Conservation (phyloP, 2,797 vertebrate genomes). For the Peromyscus nudipes region DNA sequence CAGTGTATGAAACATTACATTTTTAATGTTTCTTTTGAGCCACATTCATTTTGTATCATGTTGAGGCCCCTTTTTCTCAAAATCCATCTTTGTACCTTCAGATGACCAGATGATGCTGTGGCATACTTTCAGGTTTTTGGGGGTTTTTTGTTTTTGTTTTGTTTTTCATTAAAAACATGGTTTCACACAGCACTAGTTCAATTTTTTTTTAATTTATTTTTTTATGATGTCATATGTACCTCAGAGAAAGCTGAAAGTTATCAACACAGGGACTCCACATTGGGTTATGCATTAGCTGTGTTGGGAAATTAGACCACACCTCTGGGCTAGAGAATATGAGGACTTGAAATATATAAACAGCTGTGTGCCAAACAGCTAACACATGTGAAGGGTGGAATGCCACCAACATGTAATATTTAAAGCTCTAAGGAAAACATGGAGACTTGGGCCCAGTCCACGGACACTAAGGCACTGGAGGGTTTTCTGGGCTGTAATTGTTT, state of each 20-base stretch:
- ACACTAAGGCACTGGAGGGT: background rate
- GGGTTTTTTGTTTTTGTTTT: conserved; percentile 27
- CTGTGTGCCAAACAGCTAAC: conserved; percentile 72
- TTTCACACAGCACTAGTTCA: conserved; percentile 85
- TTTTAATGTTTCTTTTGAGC: conserved; percentile 86
- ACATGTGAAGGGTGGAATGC: background rate
- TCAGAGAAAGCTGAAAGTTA: conserved; percentile 60
- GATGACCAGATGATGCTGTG: conserved; percentile 88
- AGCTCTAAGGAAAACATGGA: background rate
- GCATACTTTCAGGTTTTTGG: conserved; percentile 83
- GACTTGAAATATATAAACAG: conserved; percentile 49
- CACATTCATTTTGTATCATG: conserved; percentile 89
- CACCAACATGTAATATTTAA: background rate
- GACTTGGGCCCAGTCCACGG: background rate
- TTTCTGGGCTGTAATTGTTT: background rate
- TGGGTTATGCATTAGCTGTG: conserved; percentile 46
- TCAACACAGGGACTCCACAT: conserved; percentile 47
- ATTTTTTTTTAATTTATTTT: conserved; percentile 73
- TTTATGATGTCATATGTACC: conserved; percentile 67
- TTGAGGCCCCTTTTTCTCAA: conserved; percentile 86
- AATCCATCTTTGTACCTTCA: conserved; percentile 90
- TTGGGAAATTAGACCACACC: conserved; percentile 46
- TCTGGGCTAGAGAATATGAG: conserved; percentile 51
- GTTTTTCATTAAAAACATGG: conserved; percentile 90
- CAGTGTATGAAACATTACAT: conserved; percentile 86